These are phyloP conservation scores for Gallinago undulata DNA, from an alignment of 2,113 vertebrate species.

Conservation along the genomic window DNA sequence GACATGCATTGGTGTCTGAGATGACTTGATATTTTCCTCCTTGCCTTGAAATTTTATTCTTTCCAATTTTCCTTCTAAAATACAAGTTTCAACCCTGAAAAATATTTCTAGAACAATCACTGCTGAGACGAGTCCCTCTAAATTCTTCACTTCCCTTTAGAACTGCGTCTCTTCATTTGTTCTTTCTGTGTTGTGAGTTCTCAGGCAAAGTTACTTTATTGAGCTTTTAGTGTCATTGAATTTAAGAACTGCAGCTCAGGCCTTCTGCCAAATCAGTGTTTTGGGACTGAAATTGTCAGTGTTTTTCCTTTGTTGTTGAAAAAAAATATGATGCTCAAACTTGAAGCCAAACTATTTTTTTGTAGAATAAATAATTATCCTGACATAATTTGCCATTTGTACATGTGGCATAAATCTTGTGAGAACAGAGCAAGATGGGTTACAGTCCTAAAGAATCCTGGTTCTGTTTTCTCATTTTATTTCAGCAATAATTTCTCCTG, in stretches of 20 bases:
- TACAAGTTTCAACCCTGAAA: background rate
- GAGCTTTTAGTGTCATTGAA: constrained; percentile 10
- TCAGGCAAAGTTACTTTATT: background rate
- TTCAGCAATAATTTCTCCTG: background rate
- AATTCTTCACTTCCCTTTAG: background rate
- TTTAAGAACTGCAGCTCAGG: background rate
- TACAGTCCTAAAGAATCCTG: background rate
- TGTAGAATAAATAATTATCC: background rate
- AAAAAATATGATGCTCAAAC: background rate
- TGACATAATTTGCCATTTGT: background rate
- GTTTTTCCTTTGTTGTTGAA: background rate
- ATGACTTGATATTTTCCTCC: background rate
- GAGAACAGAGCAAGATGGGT: background rate
- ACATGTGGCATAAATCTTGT: background rate
- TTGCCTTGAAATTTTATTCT: background rate
- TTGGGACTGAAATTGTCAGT: background rate
- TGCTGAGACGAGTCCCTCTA: background rate
- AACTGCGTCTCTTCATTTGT: background rate
- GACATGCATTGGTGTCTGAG: background rate
- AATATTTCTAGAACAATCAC: background rate
- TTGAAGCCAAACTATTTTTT: background rate
- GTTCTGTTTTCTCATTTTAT: background rate
- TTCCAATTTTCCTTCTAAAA: background rate
- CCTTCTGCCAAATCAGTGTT: constrained; percentile 29
- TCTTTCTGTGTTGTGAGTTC: background rate